Conservation (phyloP, 2,888 invertebrate genomes). For the Seira sanloemensis region DNA sequence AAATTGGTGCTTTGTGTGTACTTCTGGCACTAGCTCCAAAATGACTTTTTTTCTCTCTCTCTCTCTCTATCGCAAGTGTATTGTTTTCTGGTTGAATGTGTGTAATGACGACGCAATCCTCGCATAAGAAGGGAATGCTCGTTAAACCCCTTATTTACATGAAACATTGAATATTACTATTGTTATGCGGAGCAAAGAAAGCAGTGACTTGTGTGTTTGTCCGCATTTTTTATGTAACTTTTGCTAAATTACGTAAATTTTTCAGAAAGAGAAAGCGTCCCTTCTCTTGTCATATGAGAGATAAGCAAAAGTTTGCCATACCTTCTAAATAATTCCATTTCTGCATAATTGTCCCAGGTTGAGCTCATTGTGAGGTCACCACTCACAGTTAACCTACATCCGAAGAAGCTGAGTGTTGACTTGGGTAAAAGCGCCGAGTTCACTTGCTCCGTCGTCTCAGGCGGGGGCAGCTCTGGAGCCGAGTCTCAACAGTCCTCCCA, state of each 20-base stretch:
- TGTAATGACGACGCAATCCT: background rate
- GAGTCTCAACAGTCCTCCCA: conserved; percentile 37
- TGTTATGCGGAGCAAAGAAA: background rate
- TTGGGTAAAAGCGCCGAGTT: conserved; percentile 85
- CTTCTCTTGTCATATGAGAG: background rate
- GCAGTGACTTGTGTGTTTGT: background rate
- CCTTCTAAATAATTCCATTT: background rate
- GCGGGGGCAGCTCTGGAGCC: conserved; percentile 70
- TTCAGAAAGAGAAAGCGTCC: background rate
- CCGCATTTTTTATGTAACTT: background rate
- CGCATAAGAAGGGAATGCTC: conserved; percentile 6
- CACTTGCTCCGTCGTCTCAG: conserved; percentile 78
- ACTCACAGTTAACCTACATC: conserved; percentile 80
- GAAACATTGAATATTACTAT: conserved; percentile 44
- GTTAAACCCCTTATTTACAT: conserved; percentile 51
- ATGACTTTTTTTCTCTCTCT: background rate
- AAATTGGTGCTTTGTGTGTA: background rate
- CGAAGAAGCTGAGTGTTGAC: conserved; percentile 83
- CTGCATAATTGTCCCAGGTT: conserved; percentile 74
- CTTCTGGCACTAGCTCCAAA: background rate
- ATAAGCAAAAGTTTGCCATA: background rate
- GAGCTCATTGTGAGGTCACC: conserved; percentile 82
- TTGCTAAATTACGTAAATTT: background rate
- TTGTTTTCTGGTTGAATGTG: background rate
- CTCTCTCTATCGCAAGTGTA: too few relatives aligned